Evolutionary conservation across 2,888 invertebrate species (phyloP).

Genomic region (Muscina levida): DNA sequence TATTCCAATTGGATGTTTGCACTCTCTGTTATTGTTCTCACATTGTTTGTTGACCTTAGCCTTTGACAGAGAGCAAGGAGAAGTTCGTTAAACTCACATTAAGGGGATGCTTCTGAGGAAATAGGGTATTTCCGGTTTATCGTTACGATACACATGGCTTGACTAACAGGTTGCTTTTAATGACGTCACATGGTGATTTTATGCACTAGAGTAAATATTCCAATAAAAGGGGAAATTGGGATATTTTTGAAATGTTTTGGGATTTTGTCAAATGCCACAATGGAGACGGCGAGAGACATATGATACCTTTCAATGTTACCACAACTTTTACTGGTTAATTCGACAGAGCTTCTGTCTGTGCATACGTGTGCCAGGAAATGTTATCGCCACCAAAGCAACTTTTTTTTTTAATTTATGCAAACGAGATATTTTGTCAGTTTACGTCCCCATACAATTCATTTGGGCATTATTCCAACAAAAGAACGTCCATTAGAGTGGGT

Average conservation of each 20-base stretch:
- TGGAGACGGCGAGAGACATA: background rate
- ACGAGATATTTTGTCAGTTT: conserved; percentile 44
- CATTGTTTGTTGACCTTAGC: conserved; percentile 63
- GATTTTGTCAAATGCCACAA: background rate
- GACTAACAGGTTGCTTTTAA: conserved; percentile 61
- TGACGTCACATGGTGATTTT: conserved; percentile 47
- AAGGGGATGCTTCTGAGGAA: conserved; percentile 31
- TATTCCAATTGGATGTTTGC: conserved; percentile 50
- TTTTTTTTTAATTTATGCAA: conserved; percentile 51
- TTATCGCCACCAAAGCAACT: conserved; percentile 24
- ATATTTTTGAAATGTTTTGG: conserved; percentile 17
- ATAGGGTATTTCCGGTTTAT: conserved; percentile 51
- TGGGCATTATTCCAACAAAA: conserved; percentile 29
- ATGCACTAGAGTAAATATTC: conserved; percentile 21
- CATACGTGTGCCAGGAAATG: background rate
- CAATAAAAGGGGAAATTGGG: conserved; percentile 31
- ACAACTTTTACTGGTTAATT: no score
- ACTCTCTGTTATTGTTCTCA: conserved; percentile 62
- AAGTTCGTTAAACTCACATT: conserved; percentile 49
- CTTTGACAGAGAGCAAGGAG: conserved; percentile 47
- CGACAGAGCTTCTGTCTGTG: no score
- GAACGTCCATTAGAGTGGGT: conserved; percentile 31
- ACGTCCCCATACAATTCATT: conserved; percentile 41
- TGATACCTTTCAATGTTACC: conserved; percentile 4
- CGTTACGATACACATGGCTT: conserved; percentile 44